Conservation (phyloP, 2,888 invertebrate genomes). For the Sympetrum striolatum region DNA sequence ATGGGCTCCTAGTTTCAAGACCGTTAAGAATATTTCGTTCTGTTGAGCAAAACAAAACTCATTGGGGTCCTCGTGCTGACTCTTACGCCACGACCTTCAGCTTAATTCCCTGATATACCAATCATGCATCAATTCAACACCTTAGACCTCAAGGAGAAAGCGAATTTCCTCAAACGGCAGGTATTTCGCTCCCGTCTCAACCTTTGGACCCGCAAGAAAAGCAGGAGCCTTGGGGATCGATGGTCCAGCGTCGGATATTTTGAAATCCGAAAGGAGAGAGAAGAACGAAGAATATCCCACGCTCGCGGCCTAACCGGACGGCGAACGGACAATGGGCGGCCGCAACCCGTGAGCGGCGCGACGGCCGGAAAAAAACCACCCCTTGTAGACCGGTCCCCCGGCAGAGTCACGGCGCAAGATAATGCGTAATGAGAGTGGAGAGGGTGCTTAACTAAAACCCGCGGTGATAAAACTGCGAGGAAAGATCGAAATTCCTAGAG, state of each 20-base stretch:
- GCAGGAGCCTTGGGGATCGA: too few relatives aligned
- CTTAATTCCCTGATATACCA: too few relatives aligned
- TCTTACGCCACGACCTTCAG: too few relatives aligned
- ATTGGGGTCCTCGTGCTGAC: too few relatives aligned
- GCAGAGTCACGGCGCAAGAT: constrained; percentile 7
- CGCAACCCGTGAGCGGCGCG: neutral
- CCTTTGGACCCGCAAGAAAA: too few relatives aligned
- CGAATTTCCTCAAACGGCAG: too few relatives aligned
- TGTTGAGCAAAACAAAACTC: too few relatives aligned
- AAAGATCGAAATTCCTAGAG: constrained; percentile 1
- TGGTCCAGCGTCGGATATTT: neutral
- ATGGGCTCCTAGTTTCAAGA: too few relatives aligned
- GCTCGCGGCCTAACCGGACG: constrained; percentile 10
- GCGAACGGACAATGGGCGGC: neutral
- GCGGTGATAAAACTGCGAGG: neutral
- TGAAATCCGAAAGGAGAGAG: neutral
- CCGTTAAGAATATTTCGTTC: too few relatives aligned
- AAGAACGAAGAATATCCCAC: neutral
- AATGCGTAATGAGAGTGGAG: neutral
- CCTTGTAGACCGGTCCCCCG: constrained; percentile 15
- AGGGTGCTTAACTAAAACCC: neutral
- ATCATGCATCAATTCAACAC: too few relatives aligned
- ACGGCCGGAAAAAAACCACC: neutral
- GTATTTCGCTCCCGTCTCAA: neutral
- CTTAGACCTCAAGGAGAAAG: too few relatives aligned